Evolutionary conservation across 1,140 invertebrate species (phyloP), one percentile per base, ranked within the genome.

Genomic region (Drosophila murphyi): DNA sequence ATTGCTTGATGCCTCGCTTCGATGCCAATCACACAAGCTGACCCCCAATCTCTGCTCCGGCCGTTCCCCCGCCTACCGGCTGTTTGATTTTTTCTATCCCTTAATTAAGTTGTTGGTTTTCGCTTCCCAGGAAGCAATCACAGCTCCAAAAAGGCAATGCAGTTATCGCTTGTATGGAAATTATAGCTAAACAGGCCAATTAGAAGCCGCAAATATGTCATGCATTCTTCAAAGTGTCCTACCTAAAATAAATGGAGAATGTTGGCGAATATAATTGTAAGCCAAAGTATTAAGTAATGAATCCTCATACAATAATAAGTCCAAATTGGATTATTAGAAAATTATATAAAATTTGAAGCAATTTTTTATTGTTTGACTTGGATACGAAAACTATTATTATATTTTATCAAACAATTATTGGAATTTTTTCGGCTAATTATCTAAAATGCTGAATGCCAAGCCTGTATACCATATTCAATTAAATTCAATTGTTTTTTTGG

Each of bases 41-140:
- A 5, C 37, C 28, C 37, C 54, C 52, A 4, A 10, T 0, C 31
- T 32, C 8, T 5, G 5, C 28, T 63, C 7, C 48, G 32, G 7
- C 48, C 20, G 20, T 20, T 4, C 4, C 12, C 35, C 20, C 35
- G 37, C 39, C 6, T 28, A 4, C 31, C 5, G 8, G 10, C 29
- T 8, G 29, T 60, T 43, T 48, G 8, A 29, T 7, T 20, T 48
- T 48, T 48, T 81, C 78, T 78, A 86, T 78, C 71, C 52, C 78
- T 74, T 89, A 89, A 89, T 89, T 89, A 89, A 89, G 85, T 89
- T 89, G 85, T 89, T 89, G 39, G 12, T 39, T 47, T 32, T 32
- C 35, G 37, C 54, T 76, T 86, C 79, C 56, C 57, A 35, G 63
- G 71, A 87, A 87, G 55, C 56, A 76, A 54, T 31, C 31, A 37